Evolutionary conservation across 2,888 invertebrate genomes (phyloP), one percentile per base, ranked within the genome.

Genomic region (Plusia festucae): DNA sequence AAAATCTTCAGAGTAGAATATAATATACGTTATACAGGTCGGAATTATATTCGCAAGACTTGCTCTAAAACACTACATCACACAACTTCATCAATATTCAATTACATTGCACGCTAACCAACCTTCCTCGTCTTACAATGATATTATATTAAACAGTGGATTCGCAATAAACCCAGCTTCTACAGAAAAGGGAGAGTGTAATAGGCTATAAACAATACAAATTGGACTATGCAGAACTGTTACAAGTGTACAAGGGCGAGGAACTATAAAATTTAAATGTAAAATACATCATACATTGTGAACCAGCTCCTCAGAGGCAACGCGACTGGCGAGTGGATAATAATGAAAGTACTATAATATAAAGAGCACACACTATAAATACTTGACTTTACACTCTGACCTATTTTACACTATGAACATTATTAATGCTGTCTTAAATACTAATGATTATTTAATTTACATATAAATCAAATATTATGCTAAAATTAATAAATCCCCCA

Each of bases 261-360:
- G 72, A 74, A 78, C 74, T 83, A 84, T 84, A 78, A 84, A 82
- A 84, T 84, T 84, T 84, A 81, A 84, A 85, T 83, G 80, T 83
- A 79, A 81, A 82, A 82, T 85, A 83, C 78, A 65, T 81, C 83
- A 81, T 81, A 77, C 65, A 78, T 76, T 61, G 79, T 68, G 60
- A 65, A 52, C 76, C 79, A 79, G 76, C 78, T 70, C 67, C 73
- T 59, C 65, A 40, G 60, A 59, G 78, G 79, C 83, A 61, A 68
- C 24, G 34, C 65, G 72, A 44, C 7, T 0, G 51, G 78, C 74
- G 72, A 20, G 15, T 9, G 3, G 16, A 51, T 53, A 24, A 44
- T 59, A 20, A n/a, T 32, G 0, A 32, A 11, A 32, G 9, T 3
- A 32, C 6, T 27, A 5, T 27, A 7, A n/a, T n/a, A n/a, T 27